Percentiles rank a stretch among this genome's conserved stretches.
Evolutionary conservation across 2,888 invertebrate species (phyloP).

Genomic region (Volucella inanis): DNA sequence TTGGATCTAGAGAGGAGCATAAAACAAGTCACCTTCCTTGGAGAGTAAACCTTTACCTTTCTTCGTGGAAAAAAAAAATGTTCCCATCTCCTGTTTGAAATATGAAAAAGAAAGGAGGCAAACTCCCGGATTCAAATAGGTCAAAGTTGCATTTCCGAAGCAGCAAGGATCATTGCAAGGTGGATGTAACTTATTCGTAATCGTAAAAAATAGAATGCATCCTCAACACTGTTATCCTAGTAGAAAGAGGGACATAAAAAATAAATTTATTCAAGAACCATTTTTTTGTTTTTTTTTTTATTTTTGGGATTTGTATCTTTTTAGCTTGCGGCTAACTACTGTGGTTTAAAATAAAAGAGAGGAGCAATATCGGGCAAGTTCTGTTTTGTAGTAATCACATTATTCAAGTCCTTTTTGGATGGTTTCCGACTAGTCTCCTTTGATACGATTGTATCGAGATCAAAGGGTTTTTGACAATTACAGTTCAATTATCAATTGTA

Average conservation of each 20-base stretch:
- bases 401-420: conserved; percentile 57
- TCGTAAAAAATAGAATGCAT: conserved; percentile 54
- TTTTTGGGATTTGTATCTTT: conserved; percentile 3
- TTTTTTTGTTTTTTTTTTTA: conserved; percentile 7
- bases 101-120: conserved; percentile 8
- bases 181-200: conserved; percentile 66
- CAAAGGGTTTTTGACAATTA: no score
- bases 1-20: conserved; percentile 25
- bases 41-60: conserved; percentile 7
- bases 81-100: conserved; percentile 6
- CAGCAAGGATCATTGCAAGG: conserved; percentile 66
- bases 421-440: conserved; percentile 20
- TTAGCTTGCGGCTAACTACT: conserved; percentile 17
- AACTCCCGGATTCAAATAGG: conserved; percentile 54
- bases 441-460: no score
- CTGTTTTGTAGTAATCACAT: conserved; percentile 56
- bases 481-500: no score
- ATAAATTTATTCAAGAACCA: conserved; percentile 53
- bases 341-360: conserved; percentile 41
- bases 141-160: conserved; percentile 66
- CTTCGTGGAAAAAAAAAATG: conserved; percentile 1
- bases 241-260: conserved; percentile 46
- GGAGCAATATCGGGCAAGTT: conserved; percentile 47
- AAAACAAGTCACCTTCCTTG: conserved; percentile 16
- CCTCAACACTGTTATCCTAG: conserved; percentile 53